Evolutionary conservation across 1,140 invertebrate species (phyloP).

Genomic region (Brachionus sp.): DNA sequence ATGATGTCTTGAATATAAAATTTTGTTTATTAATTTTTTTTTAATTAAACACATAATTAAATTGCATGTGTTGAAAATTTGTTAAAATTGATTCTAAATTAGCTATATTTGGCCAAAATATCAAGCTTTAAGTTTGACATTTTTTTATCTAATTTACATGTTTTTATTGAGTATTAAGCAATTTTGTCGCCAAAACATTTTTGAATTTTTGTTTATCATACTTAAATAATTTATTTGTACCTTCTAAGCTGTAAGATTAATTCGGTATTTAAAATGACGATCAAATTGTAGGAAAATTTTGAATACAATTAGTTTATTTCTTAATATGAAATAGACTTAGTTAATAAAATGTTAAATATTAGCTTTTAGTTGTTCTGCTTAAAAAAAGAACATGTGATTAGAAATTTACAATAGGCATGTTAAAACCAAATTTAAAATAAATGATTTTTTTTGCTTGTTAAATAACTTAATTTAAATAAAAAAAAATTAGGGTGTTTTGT

Average conservation of each 20-base stretch:
- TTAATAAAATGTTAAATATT: too few relatives aligned
- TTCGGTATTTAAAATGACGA: neutral
- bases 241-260: neutral
- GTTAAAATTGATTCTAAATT: neutral
- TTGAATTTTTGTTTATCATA: neutral
- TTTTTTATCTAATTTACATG: constrained; percentile 3
- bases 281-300: too few relatives aligned
- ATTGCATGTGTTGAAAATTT: neutral
- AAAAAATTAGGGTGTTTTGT: too few relatives aligned
- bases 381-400: too few relatives aligned
- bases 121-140: neutral
- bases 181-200: neutral
- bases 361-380: too few relatives aligned
- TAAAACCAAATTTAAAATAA: too few relatives aligned
- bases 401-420: too few relatives aligned
- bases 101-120: neutral
- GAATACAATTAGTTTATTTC: too few relatives aligned
- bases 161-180: neutral
- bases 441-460: too few relatives aligned
- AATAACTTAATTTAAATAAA: too few relatives aligned
- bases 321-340: too few relatives aligned
- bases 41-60: neutral
- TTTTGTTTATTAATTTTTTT: neutral
- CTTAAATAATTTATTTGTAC: neutral
- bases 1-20: neutral